Evolutionary conservation across 2,888 invertebrate species (phyloP).

Genomic region (Mythimna loreyi): DNA sequence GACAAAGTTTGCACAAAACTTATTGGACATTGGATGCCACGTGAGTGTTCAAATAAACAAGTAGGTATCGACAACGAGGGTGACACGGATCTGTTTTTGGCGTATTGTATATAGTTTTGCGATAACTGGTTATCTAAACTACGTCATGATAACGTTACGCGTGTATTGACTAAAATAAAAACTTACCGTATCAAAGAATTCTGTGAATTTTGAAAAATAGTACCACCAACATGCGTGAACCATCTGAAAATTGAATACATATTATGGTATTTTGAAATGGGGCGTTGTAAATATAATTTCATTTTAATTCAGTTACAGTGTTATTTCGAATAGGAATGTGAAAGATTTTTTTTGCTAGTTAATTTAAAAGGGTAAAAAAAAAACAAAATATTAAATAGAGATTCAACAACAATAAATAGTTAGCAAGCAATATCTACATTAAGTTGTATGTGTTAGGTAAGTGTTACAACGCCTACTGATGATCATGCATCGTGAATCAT

Average conservation of each 20-base stretch:
- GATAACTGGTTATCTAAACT: constrained; percentile 34
- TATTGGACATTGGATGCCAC: constrained; percentile 11
- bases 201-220: constrained; percentile 98
- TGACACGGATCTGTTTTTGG: constrained; percentile 23
- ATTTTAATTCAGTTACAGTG: background rate
- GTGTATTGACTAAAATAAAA: constrained; percentile 10
- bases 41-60: constrained; percentile 14
- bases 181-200: constrained; percentile 98
- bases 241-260: constrained; percentile 93
- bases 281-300: constrained; percentile 7
- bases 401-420: constrained; percentile 19
- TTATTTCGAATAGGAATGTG: background rate
- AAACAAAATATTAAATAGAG: constrained; percentile 1
- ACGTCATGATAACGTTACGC: constrained; percentile 15
- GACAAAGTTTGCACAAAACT: constrained; percentile 6
- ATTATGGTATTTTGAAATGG: constrained; percentile 20
- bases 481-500: constrained; percentile 50
- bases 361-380: constrained; percentile 5
- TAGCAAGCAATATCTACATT: constrained; percentile 33
- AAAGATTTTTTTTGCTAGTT: background rate
- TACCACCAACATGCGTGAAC: constrained; percentile 98
- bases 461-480: constrained; percentile 29
- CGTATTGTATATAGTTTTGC: constrained; percentile 18
- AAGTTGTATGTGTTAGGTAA: constrained; percentile 35
- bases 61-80: constrained; percentile 8